A percentile compares a stretch with the other conserved stretches of the same genome.
These are phyloP conservation scores for Eonycteris spelaea DNA, from an alignment of 2,113 vertebrate genomes.

Conservation along the genomic window DNA sequence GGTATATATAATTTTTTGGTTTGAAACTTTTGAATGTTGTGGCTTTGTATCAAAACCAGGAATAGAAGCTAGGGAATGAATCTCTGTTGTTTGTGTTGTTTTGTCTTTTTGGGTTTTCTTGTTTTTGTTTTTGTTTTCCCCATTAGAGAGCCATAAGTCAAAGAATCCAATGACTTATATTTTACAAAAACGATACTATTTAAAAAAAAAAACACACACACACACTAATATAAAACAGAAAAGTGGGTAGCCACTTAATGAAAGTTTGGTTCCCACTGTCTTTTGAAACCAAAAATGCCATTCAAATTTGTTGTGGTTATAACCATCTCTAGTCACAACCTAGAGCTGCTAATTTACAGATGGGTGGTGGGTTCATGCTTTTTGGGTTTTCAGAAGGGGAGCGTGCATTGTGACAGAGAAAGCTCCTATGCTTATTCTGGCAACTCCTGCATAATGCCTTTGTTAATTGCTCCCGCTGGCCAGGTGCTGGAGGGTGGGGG, in stretches of 20 bases:
- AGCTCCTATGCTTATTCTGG: background rate
- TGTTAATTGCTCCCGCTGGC: constrained; percentile 74
- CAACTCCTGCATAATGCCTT: constrained; percentile 54
- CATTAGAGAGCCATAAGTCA: background rate
- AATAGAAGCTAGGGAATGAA: background rate
- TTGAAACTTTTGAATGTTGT: background rate
- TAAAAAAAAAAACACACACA: background rate
- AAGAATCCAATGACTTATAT: background rate
- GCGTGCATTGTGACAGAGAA: background rate
- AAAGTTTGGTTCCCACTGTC: background rate
- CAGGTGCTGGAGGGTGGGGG: background rate
- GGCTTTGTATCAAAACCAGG: background rate
- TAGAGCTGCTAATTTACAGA: background rate
- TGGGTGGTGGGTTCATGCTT: background rate
- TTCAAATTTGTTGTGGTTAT: background rate
- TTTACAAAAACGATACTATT: background rate
- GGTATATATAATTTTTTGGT: background rate
- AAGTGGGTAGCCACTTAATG: background rate
- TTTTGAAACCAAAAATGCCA: background rate
- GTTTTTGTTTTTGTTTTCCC: background rate
- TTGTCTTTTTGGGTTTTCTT: background rate
- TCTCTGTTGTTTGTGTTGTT: background rate
- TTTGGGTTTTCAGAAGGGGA: background rate
- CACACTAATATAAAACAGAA: background rate
- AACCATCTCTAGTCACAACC: background rate